phyloP scores from a whole-genome alignment of 2,888 invertebrate genomes.

The Andrena fulva region DNA sequence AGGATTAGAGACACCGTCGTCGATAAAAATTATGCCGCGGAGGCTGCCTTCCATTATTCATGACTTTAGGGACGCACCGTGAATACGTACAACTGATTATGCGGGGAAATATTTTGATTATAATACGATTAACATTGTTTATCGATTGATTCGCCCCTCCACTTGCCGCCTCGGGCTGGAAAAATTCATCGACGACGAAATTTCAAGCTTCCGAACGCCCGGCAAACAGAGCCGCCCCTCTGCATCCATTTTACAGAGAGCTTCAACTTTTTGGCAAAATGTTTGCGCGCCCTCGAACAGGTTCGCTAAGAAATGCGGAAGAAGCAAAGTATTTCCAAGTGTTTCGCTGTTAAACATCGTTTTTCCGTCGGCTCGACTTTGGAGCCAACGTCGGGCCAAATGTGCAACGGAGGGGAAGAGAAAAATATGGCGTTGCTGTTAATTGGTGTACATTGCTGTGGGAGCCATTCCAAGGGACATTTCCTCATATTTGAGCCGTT shows the following conservation, averaged over 20 bases:
- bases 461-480: slow-evolving; percentile 12
- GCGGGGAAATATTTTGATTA: slow-evolving; percentile 47
- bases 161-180: not conserved
- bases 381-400: not conserved
- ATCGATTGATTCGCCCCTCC: slow-evolving; percentile 41
- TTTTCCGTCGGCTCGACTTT: slow-evolving; percentile 1
- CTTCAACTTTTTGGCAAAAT: slow-evolving; percentile 14
- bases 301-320: not conserved
- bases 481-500: slow-evolving; percentile 25
- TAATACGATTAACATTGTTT: slow-evolving; percentile 49
- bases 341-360: slow-evolving; percentile 8
- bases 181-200: slow-evolving; percentile 15
- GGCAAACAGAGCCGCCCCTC: slow-evolving; percentile 19
- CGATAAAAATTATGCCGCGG: slow-evolving; percentile 61
- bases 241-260: not conserved
- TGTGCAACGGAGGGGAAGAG: not conserved
- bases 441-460: slow-evolving; percentile 28
- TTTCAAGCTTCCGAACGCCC: slow-evolving; percentile 20
- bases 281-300: slow-evolving; percentile 14
- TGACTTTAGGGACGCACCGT: slow-evolving; percentile 11
- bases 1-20: slow-evolving; percentile 32
- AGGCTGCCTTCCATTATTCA: slow-evolving; percentile 48
- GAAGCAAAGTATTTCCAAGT: slow-evolving; percentile 7
- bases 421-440: slow-evolving; percentile 10
- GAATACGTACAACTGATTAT: slow-evolving; percentile 54